phyloP scores from a whole-genome alignment of 2,113 vertebrate genomes.

The Emydocephalus ijimae region DNA sequence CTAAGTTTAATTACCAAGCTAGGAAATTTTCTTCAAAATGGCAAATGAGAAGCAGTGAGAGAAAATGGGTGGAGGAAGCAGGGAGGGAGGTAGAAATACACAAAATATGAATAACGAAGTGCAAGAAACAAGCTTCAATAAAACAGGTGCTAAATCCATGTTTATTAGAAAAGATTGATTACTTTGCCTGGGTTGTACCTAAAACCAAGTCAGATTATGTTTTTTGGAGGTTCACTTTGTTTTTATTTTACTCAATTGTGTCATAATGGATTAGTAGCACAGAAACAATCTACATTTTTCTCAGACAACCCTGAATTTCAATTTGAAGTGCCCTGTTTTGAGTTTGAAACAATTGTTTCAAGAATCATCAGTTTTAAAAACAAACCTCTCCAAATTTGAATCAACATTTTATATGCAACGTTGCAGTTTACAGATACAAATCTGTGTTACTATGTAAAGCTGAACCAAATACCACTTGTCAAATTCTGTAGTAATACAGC shows the following conservation, averaged over 20 bases:
- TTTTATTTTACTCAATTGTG: not conserved
- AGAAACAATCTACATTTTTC: not conserved
- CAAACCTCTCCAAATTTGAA: not conserved
- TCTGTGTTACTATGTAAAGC: not conserved
- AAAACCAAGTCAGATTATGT: not conserved
- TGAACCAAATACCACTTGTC: not conserved
- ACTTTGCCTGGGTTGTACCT: not conserved
- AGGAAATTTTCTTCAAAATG: not conserved
- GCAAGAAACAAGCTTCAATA: not conserved
- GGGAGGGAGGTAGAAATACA: not conserved
- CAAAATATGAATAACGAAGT: not conserved
- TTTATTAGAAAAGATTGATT: not conserved
- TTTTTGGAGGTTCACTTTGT: not conserved
- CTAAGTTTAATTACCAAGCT: not conserved
- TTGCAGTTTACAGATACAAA: not conserved
- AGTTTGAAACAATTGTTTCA: not conserved
- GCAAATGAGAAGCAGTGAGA: not conserved
- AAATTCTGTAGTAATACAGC: not conserved
- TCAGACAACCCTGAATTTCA: not conserved
- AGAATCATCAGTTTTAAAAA: not conserved
- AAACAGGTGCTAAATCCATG: not conserved
- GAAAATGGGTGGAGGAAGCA: not conserved
- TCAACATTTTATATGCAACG: not conserved
- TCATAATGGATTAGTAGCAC: not conserved
- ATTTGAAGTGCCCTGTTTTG: not conserved